A percentile compares a stretch with the other conserved stretches of the same genome.
Evolutionary conservation across 2,888 invertebrate genomes (phyloP).

Genomic region (Charanyca ferruginea): DNA sequence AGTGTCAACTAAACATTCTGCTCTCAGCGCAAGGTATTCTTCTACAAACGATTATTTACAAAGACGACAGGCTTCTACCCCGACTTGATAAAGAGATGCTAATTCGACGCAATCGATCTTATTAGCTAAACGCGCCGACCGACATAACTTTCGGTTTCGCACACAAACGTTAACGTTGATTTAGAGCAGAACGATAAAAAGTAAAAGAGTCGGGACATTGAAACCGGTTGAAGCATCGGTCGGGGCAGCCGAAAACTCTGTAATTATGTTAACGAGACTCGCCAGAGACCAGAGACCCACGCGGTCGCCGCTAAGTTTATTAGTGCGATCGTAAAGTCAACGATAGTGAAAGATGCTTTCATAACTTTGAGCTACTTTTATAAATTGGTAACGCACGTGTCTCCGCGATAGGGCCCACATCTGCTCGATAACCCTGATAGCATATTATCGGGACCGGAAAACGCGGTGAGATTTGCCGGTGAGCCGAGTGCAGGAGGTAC

Average conservation of each 20-base stretch:
- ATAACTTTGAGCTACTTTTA: conserved; percentile 67
- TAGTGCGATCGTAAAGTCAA: conserved; percentile 74
- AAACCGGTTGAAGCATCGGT: conserved; percentile 85
- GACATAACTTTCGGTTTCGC: conserved; percentile 91
- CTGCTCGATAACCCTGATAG: conserved; percentile 77
- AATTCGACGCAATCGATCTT: conserved; percentile 72
- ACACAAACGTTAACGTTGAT: conserved; percentile 81
- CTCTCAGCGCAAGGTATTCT: conserved; percentile 46
- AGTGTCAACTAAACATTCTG: conserved; percentile 79
- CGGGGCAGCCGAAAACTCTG: conserved; percentile 79
- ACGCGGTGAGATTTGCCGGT: conserved; percentile 83
- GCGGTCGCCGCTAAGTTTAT: conserved; percentile 72
- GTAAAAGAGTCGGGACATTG: conserved; percentile 72
- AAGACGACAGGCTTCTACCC: conserved; percentile 56
- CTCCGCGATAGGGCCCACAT: conserved; percentile 67
- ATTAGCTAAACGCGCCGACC: conserved; percentile 77
- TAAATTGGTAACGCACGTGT: conserved; percentile 70
- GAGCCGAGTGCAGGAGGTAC: conserved; percentile 74
- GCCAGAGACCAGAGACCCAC: conserved; percentile 73
- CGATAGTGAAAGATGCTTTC: conserved; percentile 81
- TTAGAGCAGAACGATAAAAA: conserved; percentile 80
- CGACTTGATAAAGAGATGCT: conserved; percentile 66
- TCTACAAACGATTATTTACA: conserved; percentile 36
- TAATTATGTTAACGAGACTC: conserved; percentile 86
- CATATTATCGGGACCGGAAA: conserved; percentile 89